Evolutionary conservation across 2,888 invertebrate genomes (phyloP), one percentile per base, ranked within the genome.

Genomic region (Campaea margaritaria): DNA sequence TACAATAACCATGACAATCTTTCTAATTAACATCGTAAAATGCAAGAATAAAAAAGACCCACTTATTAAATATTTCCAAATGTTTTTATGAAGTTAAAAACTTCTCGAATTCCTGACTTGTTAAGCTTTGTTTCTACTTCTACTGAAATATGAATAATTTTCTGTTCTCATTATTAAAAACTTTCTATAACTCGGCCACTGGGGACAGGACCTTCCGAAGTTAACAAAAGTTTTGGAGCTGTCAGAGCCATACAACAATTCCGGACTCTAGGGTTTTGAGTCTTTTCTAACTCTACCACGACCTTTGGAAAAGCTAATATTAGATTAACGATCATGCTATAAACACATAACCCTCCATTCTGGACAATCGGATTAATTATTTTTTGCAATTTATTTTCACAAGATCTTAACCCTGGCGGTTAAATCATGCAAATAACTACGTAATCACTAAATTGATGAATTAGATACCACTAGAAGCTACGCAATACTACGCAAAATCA

Each of bases 201-300:
- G 69, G 67, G 69, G 69, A 64, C 64, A 63, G 53, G 58, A 21
- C 48, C 57, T 59, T 49, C 13, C 49, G 61, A 74, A 75, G 64
- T 79, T 79, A 56, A 61, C 61, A 44, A 66, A 72, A 73, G 65
- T 78, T 70, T 73, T 68, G 64, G 62, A 68, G 55, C 75, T 74
- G 79, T 75, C 75, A 72, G 31, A 31, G 31, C 31, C 43, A 49
- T 21, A 14, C 47, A 21, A 4, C 21, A 16, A 31, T 39, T 14
- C 12, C 41, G 46, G 46, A 36, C 45, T 51, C 45, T 16, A 14
- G 56, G 34, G 49, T n/a, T 38, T 15, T 11, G 36, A 27, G 13
- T 43, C 16, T 51, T 36, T 45, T 10, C 12, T 39, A 34, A 57
- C 1, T 5, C 13, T 21, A 39, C 13, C 44, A 41, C 36, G 11